phyloP scores from a whole-genome alignment of 2,888 invertebrate genomes.

The Priocnemis perturbator region DNA sequence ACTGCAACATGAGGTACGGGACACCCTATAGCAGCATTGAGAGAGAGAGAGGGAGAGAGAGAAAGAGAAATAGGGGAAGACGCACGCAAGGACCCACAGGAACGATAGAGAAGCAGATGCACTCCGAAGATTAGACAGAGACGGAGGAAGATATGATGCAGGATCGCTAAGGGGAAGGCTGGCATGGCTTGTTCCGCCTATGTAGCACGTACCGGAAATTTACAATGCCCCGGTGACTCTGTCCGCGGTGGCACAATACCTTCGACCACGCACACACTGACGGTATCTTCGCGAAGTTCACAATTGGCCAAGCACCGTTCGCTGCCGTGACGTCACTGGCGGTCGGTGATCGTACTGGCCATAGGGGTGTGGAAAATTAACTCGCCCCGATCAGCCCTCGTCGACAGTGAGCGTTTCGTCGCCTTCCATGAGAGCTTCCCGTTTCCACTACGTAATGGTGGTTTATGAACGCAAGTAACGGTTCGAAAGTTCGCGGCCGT shows the following conservation, averaged over 20 bases:
- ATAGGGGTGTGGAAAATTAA: neutral
- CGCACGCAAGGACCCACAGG: too few relatives aligned
- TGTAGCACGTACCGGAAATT: conserved; percentile 40
- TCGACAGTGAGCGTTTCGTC: neutral
- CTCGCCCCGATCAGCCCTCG: neutral
- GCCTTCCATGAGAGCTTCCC: neutral
- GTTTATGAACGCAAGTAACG: neutral
- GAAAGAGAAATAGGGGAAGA: conserved; percentile 7
- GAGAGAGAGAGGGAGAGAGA: conserved; percentile 19
- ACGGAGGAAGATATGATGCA: neutral
- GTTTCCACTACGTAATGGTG: too few relatives aligned
- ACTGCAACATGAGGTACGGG: too few relatives aligned
- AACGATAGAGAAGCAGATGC: neutral
- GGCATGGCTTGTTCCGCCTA: conserved; percentile 21
- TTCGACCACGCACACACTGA: conserved; percentile 1
- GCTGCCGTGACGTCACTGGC: too few relatives aligned
- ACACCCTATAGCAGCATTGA: too few relatives aligned
- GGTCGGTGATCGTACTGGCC: neutral
- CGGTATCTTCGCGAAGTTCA: too few relatives aligned
- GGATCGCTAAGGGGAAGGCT: conserved; percentile 3
- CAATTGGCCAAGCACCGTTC: too few relatives aligned
- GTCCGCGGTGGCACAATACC: neutral
- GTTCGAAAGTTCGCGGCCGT: too few relatives aligned
- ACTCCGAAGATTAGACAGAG: neutral
- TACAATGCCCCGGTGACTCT: conserved; percentile 36